A percentile compares a stretch with the other conserved stretches of the same genome.
phyloP scores from a whole-genome alignment of 2,888 invertebrate species.

The Campoletis raptor region DNA sequence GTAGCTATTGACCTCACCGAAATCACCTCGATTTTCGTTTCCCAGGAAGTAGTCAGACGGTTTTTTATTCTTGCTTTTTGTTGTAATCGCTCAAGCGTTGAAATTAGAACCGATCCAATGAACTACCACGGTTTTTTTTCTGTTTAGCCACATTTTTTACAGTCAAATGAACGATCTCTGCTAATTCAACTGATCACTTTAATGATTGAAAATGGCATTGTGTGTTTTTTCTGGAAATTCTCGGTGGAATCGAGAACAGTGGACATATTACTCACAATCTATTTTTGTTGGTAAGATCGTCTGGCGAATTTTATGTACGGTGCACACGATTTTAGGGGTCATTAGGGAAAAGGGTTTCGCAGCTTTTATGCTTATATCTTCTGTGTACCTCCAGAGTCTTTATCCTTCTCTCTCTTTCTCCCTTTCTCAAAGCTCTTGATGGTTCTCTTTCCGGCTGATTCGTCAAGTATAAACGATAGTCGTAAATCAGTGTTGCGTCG shows the following conservation, averaged over 20 bases:
- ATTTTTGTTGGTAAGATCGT: neutral
- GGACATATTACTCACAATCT: neutral
- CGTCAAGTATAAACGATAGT: conserved; percentile 51
- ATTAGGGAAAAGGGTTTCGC: neutral
- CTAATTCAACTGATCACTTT: neutral
- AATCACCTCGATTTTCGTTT: neutral
- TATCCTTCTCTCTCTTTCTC: neutral
- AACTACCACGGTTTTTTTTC: neutral
- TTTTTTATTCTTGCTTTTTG: neutral
- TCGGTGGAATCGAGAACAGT: neutral
- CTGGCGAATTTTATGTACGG: neutral
- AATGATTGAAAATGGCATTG: neutral
- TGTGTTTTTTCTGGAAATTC: neutral
- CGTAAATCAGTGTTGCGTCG: conserved; percentile 61
- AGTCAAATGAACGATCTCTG: neutral
- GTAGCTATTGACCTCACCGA: neutral
- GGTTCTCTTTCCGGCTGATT: conserved; percentile 49
- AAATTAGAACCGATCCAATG: neutral
- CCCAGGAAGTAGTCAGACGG: neutral
- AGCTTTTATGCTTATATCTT: neutral
- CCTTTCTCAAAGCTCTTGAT: neutral
- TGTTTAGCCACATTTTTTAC: neutral
- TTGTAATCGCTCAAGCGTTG: neutral
- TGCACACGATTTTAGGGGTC: neutral
- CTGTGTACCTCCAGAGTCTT: neutral